Conservation (phyloP, 2,113 vertebrate genomes). For the Sceloporus tristichus region DNA sequence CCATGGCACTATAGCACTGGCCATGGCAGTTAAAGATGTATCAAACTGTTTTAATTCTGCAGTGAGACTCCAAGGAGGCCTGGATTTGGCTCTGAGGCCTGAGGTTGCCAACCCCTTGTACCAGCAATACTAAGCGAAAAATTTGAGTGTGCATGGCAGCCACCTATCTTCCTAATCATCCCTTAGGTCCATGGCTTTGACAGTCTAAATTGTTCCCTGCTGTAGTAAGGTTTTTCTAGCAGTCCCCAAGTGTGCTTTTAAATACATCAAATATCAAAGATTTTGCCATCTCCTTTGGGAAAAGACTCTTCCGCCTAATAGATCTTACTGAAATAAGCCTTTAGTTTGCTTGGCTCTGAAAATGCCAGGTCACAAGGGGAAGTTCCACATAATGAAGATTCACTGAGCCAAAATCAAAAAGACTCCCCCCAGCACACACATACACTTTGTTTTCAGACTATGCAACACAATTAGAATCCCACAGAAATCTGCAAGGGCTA, state of each 20-base stretch:
- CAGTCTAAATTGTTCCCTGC: neutral
- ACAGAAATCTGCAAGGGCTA: conserved; percentile 29
- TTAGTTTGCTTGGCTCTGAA: conserved; percentile 31
- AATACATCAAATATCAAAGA: conserved; percentile 15
- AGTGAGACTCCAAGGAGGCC: no score
- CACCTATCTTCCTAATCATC: neutral
- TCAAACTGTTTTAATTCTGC: no score
- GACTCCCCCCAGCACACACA: neutral
- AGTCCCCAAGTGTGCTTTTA: conserved; percentile 2
- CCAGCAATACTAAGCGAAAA: neutral
- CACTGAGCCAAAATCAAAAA: conserved; percentile 18
- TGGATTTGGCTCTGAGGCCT: neutral
- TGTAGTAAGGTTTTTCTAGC: conserved; percentile 6
- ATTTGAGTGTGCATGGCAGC: neutral
- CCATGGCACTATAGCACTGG: no score
- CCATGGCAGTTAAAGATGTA: no score
- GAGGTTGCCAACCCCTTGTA: neutral
- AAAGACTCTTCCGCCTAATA: conserved; percentile 23
- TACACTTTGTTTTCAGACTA: conserved; percentile 24
- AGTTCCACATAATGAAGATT: conserved; percentile 2
- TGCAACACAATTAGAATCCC: neutral
- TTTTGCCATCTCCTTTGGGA: neutral
- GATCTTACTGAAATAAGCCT: conserved; percentile 18
- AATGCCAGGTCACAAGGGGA: conserved; percentile 15
- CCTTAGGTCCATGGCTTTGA: neutral